These are phyloP conservation scores for Drosophila takahashii DNA, from an alignment of 1,140 invertebrate species.

Conservation along the genomic window DNA sequence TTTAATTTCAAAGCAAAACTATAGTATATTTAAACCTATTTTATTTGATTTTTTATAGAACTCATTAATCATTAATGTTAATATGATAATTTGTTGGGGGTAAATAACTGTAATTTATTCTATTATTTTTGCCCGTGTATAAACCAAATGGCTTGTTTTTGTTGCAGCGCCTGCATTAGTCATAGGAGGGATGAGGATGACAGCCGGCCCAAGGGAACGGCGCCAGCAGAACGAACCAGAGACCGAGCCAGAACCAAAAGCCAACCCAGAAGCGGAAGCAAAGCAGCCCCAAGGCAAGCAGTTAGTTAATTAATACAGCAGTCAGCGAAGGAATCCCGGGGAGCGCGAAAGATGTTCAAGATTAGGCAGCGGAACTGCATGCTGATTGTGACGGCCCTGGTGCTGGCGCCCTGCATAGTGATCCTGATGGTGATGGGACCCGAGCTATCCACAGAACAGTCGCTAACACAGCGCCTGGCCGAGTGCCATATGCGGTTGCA, in stretches of 20 bases:
- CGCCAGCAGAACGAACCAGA: constrained; percentile 27
- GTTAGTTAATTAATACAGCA: constrained; percentile 37
- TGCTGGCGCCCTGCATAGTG: constrained; percentile 86
- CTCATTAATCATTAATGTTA: no score
- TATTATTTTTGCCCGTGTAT: constrained; percentile 17
- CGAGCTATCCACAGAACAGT: constrained; percentile 87
- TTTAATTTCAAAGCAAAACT: not conserved
- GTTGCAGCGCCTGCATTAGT: constrained; percentile 56
- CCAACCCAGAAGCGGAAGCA: constrained; percentile 21
- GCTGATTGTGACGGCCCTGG: constrained; percentile 85
- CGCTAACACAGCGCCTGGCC: constrained; percentile 88
- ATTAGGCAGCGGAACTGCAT: constrained; percentile 85
- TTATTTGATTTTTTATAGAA: not conserved
- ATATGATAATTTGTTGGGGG: no score
- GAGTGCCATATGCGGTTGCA: constrained; percentile 90
- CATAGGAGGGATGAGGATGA: constrained; percentile 43
- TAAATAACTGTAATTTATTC: no score
- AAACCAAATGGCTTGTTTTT: constrained; percentile 5
- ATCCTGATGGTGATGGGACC: constrained; percentile 85
- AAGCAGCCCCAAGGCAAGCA: constrained; percentile 12
- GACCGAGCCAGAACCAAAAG: constrained; percentile 10
- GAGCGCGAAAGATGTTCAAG: constrained; percentile 64
- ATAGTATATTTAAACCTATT: not conserved
- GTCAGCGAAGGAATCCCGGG: not conserved
- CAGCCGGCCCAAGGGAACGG: constrained; percentile 42